Conservation (phyloP, 35 echinoderm and acorn worm species). For the Holothuria glaberrima region DNA sequence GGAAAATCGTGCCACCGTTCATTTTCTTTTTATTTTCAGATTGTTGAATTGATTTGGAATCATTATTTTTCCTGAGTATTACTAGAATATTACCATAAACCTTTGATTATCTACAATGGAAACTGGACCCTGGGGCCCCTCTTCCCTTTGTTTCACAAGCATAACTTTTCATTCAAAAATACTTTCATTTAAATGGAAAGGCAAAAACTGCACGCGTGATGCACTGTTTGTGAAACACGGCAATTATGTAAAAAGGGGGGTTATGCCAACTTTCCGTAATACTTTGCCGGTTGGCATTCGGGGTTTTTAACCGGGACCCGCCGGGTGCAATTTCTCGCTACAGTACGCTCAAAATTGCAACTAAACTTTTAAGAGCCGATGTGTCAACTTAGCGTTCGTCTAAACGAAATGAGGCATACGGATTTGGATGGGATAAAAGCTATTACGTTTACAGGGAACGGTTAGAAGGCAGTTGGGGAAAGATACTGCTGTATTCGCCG, state of each 20-base stretch:
- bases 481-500: background rate
- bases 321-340: slow-evolving; percentile 41
- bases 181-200: too few relatives aligned
- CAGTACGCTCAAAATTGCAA: slow-evolving; percentile 30
- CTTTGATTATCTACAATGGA: too few relatives aligned
- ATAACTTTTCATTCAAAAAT: too few relatives aligned
- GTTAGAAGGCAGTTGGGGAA: background rate
- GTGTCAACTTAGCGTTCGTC: background rate
- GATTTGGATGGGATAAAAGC: slow-evolving; percentile 18
- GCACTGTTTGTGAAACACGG: too few relatives aligned
- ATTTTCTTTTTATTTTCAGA: background rate
- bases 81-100: too few relatives aligned
- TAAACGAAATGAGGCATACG: slow-evolving; percentile 16
- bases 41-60: too few relatives aligned
- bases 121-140: too few relatives aligned
- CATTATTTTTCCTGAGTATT: too few relatives aligned
- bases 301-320: slow-evolving; percentile 41
- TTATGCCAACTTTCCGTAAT: too few relatives aligned
- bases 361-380: background rate
- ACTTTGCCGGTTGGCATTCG: background rate
- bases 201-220: too few relatives aligned
- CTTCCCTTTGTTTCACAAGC: too few relatives aligned
- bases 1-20: background rate
- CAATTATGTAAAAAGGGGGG: too few relatives aligned
- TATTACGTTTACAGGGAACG: background rate